These are phyloP conservation scores for Andricus curvator DNA, from an alignment of 2,888 invertebrate species.

Conservation along the genomic window DNA sequence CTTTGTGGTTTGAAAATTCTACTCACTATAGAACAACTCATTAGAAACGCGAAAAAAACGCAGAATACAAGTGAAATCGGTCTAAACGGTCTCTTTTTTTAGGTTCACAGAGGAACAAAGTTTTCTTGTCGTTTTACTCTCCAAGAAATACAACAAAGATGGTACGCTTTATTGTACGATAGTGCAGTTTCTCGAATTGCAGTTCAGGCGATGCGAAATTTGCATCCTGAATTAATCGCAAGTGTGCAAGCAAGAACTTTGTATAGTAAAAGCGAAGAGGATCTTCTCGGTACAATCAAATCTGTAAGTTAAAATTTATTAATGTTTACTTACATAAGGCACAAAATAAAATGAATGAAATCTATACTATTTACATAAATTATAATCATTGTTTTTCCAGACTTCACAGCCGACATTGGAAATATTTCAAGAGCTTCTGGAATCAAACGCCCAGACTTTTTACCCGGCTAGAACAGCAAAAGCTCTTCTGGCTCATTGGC, in stretches of 20 bases:
- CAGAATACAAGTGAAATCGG: no score
- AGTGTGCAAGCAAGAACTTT: conserved; percentile 93
- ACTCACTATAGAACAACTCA: no score
- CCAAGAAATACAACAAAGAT: conserved; percentile 95
- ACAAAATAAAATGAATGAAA: no score
- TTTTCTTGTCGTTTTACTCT: conserved; percentile 97
- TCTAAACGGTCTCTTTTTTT: neutral
- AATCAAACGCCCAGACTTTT: conserved; percentile 91
- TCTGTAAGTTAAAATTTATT: conserved; percentile 81
- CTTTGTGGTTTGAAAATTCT: no score
- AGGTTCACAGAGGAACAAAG: conserved; percentile 94
- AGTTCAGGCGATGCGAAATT: conserved; percentile 94
- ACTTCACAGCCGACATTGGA: conserved; percentile 86
- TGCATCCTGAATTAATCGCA: conserved; percentile 94
- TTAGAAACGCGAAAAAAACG: no score
- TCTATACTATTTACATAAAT: neutral
- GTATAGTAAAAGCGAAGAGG: conserved; percentile 94
- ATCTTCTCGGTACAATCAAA: conserved; percentile 88
- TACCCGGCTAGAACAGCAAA: conserved; percentile 93
- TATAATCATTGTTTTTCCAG: conserved; percentile 76
- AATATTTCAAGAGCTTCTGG: conserved; percentile 91
- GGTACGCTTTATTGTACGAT: conserved; percentile 97
- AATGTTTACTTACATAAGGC: neutral
- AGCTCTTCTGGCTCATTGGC: conserved; percentile 93
- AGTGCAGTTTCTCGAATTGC: conserved; percentile 95